Base-by-base conservation (phyloP, 2,797 vertebrate species). In the Xenentodon cancila region DNA sequence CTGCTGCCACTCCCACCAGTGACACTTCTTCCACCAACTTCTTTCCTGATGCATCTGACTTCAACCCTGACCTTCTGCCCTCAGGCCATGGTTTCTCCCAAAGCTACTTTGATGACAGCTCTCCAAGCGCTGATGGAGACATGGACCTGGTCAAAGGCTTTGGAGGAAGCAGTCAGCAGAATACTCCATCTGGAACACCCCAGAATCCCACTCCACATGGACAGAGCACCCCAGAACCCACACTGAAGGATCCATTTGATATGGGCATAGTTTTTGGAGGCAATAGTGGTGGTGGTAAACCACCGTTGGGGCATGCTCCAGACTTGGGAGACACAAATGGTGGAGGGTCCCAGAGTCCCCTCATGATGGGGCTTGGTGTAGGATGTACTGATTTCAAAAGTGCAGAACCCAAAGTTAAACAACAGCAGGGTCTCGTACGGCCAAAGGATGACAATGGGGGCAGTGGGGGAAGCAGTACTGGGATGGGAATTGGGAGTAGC, bases 11-110 rank as follows among this genome's bases (percentile, higher is more conserved):
- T 3, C 98, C 97, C 64, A 97, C 89, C 82, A 98, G 97, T 21
- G 97, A 99, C 85, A 95, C 96, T 19, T 98, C 98, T 13, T 96
- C 96, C 15, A 98, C 94, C 70, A 96, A 97, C 81, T 99, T 98
- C 68, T 99, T 98, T 62, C 89, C 96, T 0, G 97, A 98, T 6
- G 94, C 97, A 19, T 93, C 95, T 17, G 98, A 98, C 88, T 99
- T 99, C 83, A 98, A 98, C 81, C 95, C 96, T 17, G 97, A 99
- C 78, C 91, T 99, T 57, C 89, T 99, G 45, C 91, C 93, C 58
- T 88, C 91, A 47, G 95, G 94, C 45, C 96, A 96, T 84, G 93
- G 86, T 20, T 98, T 99, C 89, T 88, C 95, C 59, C 95, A 95
- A 84, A 94, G 91, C 55, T 97, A 96, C 81, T 98, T 98, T 81